phyloP scores from a whole-genome alignment of 2,797 vertebrate genomes.

The Sebastes matsubarae region DNA sequence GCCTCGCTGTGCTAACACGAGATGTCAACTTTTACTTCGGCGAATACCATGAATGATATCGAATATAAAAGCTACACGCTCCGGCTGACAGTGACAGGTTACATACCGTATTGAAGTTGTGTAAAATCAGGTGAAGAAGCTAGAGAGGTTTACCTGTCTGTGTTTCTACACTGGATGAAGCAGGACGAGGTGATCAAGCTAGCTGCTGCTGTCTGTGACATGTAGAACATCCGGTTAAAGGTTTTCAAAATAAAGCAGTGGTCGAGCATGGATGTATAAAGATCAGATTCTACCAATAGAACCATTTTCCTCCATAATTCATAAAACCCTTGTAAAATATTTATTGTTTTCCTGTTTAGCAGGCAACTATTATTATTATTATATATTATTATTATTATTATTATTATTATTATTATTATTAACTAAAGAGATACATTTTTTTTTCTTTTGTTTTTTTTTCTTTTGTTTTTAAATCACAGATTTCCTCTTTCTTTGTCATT shows the following conservation, averaged over 20 bases:
- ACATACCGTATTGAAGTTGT: accelerated
- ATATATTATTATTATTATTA: too few species aligned
- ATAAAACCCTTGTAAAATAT: not conserved
- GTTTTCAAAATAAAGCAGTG: conserved; percentile 46
- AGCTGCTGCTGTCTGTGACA: not conserved
- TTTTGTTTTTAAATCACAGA: not conserved
- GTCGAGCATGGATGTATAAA: not conserved
- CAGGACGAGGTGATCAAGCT: not conserved
- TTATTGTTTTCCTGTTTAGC: not conserved
- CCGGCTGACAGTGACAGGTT: accelerated
- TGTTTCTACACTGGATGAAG: conserved; percentile 41
- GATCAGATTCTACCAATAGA: not conserved
- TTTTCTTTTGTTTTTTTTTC: not conserved
- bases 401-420: too few species aligned
- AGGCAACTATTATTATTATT: too few species aligned
- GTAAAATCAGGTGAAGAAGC: not conserved
- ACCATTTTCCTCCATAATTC: not conserved
- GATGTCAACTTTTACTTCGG: conserved; percentile 51
- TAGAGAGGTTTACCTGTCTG: conserved; percentile 58
- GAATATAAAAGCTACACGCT: not conserved
- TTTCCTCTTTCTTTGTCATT: not conserved
- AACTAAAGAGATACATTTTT: not conserved
- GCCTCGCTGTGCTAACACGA: conserved; percentile 19
- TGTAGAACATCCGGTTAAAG: not conserved
- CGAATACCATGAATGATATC: not conserved